Evolutionary conservation across 2,113 vertebrate genomes (phyloP).

Genomic region (Brienomyrus brachyistius): DNA sequence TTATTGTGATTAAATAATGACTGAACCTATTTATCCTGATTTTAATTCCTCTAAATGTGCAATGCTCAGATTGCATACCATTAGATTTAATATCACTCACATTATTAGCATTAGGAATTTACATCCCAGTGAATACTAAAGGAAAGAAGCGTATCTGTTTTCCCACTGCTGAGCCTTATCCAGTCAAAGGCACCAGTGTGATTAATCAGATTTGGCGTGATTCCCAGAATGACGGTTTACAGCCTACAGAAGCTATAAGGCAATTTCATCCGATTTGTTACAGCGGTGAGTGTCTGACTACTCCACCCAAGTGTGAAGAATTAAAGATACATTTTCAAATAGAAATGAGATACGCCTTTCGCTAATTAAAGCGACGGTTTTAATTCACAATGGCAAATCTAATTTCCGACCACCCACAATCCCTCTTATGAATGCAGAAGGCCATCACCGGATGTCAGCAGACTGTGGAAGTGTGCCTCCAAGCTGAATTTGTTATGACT

Average conservation of each 20-base stretch:
- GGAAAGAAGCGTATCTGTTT: neutral
- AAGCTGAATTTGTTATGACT: neutral
- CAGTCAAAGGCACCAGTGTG: neutral
- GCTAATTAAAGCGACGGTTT: constrained; percentile 16
- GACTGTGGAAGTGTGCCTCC: neutral
- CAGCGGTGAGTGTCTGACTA: constrained; percentile 11
- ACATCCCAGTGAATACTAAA: neutral
- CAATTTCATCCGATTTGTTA: constrained; percentile 15
- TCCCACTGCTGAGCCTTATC: neutral
- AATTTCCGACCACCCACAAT: constrained; percentile 13
- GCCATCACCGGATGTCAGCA: neutral
- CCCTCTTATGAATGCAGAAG: constrained; percentile 2
- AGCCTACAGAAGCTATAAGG: constrained; percentile 7
- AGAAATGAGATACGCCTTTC: constrained; percentile 20
- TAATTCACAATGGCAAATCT: constrained; percentile 18
- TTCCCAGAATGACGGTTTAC: constrained; percentile 16
- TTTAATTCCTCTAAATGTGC: constrained; percentile 10
- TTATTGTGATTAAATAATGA: constrained; percentile 14
- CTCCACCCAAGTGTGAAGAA: constrained; percentile 14
- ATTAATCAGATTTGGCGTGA: constrained; percentile 15
- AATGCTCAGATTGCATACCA: constrained; percentile 12
- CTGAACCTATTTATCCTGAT: neutral
- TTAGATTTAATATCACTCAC: constrained; percentile 10
- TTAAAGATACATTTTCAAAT: constrained; percentile 9
- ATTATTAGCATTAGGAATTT: constrained; percentile 13